Evolutionary conservation across 2,797 vertebrate species (phyloP).

Genomic region (Coilia nasus): DNA sequence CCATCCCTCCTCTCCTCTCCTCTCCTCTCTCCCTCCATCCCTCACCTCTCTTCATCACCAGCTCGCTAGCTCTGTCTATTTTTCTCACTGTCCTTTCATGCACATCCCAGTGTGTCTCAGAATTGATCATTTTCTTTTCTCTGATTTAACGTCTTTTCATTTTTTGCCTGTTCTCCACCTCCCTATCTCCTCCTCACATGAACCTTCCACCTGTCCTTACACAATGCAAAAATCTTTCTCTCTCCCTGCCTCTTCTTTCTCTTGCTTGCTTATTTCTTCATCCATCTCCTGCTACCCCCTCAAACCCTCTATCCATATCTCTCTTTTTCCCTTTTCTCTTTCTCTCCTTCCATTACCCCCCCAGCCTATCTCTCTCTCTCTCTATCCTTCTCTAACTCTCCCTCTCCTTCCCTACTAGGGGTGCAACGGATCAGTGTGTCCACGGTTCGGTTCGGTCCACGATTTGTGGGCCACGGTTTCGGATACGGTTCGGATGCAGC

Average conservation of each 20-base stretch:
- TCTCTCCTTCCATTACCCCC: neutral
- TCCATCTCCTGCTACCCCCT: neutral
- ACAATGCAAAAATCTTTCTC: neutral
- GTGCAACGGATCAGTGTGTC: too few species aligned
- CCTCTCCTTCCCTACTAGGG: neutral
- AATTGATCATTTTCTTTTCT: neutral
- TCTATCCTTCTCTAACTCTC: neutral
- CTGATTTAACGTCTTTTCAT: neutral
- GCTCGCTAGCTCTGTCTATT: slow-evolving; percentile 20
- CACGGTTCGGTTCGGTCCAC: too few species aligned
- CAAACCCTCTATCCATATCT: neutral
- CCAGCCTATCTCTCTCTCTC: neutral
- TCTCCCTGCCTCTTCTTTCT: neutral
- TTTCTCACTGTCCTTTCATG: neutral
- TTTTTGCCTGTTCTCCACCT: neutral
- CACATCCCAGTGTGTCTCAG: neutral
- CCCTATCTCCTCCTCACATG: neutral
- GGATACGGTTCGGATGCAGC: too few species aligned
- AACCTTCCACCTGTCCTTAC: neutral
- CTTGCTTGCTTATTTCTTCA: too few species aligned
- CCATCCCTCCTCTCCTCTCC: neutral
- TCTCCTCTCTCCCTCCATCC: neutral
- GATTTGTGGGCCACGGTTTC: too few species aligned
- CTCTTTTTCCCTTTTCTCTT: neutral
- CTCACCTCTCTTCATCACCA: slow-evolving; percentile 2